Conservation (phyloP, 2,888 invertebrate genomes). For the Temnothorax rugatulus region DNA sequence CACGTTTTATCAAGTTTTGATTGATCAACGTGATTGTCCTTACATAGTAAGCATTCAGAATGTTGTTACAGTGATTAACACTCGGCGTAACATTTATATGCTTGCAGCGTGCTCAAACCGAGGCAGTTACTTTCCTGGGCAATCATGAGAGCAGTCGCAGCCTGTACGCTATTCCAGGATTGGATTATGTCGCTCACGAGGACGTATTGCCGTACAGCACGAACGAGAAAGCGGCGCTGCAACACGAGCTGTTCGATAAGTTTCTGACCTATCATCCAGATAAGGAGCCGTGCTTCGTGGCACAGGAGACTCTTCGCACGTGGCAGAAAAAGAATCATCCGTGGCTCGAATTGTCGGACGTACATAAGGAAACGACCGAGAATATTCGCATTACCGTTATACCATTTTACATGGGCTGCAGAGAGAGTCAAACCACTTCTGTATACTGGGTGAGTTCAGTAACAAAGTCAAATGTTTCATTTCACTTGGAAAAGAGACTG, state of each 20-base stretch:
- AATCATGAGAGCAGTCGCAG: constrained; percentile 98
- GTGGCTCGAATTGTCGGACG: constrained; percentile 98
- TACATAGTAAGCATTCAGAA: constrained; percentile 93
- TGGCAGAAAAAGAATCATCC: constrained; percentile 99
- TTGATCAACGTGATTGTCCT: constrained; percentile 98
- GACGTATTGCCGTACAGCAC: constrained; percentile 98
- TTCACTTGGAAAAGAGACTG: not conserved
- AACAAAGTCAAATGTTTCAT: not conserved
- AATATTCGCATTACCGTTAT: constrained; percentile 98
- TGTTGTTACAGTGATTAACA: not conserved
- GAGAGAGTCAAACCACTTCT: constrained; percentile 95
- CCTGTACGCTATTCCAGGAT: constrained; percentile 97
- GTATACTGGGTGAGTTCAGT: constrained; percentile 93
- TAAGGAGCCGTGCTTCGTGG: constrained; percentile 94
- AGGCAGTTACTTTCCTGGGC: constrained; percentile 98
- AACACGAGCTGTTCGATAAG: constrained; percentile 98
- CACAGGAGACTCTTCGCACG: constrained; percentile 95
- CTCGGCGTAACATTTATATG: constrained; percentile 6
- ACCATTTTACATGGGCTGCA: constrained; percentile 99
- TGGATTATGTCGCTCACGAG: constrained; percentile 99
- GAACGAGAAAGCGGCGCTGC: constrained; percentile 94
- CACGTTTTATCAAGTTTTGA: constrained; percentile 98
- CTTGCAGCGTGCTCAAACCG: constrained; percentile 96
- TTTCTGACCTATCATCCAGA: constrained; percentile 94
- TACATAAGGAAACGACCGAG: constrained; percentile 99